Conservation (phyloP, 2,888 invertebrate genomes). For the Lottia gigantea region DNA sequence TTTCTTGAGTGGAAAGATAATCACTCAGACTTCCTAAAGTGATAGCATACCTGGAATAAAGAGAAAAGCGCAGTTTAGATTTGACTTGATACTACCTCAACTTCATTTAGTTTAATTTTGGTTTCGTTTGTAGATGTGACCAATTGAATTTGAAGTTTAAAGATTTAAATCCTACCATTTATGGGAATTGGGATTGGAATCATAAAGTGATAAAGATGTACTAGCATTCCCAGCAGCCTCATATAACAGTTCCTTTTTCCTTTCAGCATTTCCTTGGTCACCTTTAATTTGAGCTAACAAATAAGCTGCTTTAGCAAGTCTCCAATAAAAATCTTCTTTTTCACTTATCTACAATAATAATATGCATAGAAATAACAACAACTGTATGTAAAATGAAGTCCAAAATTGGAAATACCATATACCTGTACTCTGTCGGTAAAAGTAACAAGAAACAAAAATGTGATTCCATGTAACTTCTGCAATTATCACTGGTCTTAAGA, state of each 20-base stretch:
- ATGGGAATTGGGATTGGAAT: conserved; percentile 74
- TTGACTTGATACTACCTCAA: no score
- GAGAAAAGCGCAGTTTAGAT: neutral
- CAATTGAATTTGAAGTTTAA: neutral
- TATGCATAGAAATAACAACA: neutral
- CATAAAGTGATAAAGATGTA: conserved; percentile 71
- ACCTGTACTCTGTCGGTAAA: no score
- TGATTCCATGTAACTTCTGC: no score
- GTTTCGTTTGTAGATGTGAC: no score
- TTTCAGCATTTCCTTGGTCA: conserved; percentile 57
- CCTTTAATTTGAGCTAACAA: conserved; percentile 60
- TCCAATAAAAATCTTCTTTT: conserved; percentile 68
- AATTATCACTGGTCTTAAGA: no score
- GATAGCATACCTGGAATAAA: conserved; percentile 75
- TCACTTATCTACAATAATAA: conserved; percentile 42
- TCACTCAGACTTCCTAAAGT: conserved; percentile 76
- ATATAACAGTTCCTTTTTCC: conserved; percentile 65
- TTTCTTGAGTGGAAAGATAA: conserved; percentile 74
- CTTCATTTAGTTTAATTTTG: neutral
- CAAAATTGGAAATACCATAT: no score
- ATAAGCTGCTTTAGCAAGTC: conserved; percentile 68
- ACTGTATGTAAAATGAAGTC: no score
- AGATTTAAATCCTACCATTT: conserved; percentile 73
- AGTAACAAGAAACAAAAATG: no score
- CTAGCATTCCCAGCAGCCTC: conserved; percentile 73